Percentiles rank a stretch among this genome's conserved stretches.
Evolutionary conservation across 2,113 vertebrate species (phyloP).

Genomic region (Siniperca knerii): DNA sequence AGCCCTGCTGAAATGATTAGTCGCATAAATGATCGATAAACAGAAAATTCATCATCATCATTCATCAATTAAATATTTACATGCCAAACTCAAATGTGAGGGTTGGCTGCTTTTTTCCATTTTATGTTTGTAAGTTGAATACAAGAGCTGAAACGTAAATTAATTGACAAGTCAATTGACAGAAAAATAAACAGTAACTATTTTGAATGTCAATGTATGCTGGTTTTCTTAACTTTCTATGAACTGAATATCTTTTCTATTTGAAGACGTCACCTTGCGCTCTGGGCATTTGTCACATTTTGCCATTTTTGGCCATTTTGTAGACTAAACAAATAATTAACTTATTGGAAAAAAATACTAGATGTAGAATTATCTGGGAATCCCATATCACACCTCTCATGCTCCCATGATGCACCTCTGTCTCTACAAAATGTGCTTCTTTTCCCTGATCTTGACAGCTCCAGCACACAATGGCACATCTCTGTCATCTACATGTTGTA

Average conservation of each 20-base stretch:
- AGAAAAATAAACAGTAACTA: too few species aligned
- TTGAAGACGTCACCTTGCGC: neutral
- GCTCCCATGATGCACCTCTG: slow-evolving; percentile 53
- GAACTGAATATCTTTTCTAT: neutral
- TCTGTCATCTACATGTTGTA: slow-evolving; percentile 73
- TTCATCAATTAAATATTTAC: neutral
- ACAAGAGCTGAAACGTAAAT: too few species aligned
- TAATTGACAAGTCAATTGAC: too few species aligned
- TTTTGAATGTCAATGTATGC: neutral
- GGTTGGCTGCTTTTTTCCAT: neutral
- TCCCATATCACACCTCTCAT: slow-evolving; percentile 23
- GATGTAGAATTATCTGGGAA: slow-evolving; percentile 24
- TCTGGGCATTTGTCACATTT: neutral
- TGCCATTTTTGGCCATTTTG: neutral
- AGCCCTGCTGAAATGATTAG: neutral
- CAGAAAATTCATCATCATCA: too few species aligned
- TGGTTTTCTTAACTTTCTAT: neutral
- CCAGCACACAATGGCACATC: slow-evolving; percentile 50
- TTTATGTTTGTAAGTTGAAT: neutral
- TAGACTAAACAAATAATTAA: neutral
- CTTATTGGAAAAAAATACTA: neutral
- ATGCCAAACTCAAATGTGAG: neutral
- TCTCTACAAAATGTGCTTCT: slow-evolving; percentile 49
- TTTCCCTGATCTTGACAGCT: slow-evolving; percentile 52
- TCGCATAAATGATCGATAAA: neutral